These are phyloP conservation scores for Zophobas morio DNA, from an alignment of 1,140 invertebrate species.

Conservation along the genomic window DNA sequence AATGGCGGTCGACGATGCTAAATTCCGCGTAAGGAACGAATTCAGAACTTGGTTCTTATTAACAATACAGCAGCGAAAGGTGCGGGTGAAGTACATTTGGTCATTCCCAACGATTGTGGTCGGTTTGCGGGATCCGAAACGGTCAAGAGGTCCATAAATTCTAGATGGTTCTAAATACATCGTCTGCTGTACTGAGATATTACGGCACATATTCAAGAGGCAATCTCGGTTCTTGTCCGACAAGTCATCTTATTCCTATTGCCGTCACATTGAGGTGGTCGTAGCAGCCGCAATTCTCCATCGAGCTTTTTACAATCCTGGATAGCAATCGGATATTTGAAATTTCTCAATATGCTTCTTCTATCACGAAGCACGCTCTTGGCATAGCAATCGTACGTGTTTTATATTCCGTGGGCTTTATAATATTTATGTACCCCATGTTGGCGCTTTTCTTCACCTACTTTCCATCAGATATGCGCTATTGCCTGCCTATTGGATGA, in stretches of 20 bases:
- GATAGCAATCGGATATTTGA: conserved; percentile 56
- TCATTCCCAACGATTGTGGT: not conserved
- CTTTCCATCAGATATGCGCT: conserved; percentile 36
- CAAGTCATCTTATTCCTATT: conserved; percentile 49
- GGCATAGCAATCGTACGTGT: conserved; percentile 48
- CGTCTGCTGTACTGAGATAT: conserved; percentile 33
- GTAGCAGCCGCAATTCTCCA: conserved; percentile 50
- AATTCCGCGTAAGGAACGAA: not conserved
- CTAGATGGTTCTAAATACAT: conserved; percentile 3
- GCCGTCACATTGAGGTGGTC: conserved; percentile 46
- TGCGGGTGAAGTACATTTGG: not conserved
- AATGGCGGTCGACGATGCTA: not conserved
- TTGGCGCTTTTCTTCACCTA: conserved; percentile 38
- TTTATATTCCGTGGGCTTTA: conserved; percentile 36
- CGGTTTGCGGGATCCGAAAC: not conserved
- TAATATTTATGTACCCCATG: conserved; percentile 43
- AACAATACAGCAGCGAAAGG: not conserved
- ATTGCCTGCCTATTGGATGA: conserved; percentile 35
- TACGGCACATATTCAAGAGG: conserved; percentile 51
- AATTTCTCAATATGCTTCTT: conserved; percentile 54
- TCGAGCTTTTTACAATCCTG: conserved; percentile 53
- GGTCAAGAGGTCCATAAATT: conserved; percentile 10
- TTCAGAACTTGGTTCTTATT: not conserved
- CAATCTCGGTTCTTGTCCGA: conserved; percentile 53
- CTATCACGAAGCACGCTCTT: conserved; percentile 37